Evolutionary conservation across 1,140 invertebrate species (phyloP).

Genomic region (Coenobita brevimanus): DNA sequence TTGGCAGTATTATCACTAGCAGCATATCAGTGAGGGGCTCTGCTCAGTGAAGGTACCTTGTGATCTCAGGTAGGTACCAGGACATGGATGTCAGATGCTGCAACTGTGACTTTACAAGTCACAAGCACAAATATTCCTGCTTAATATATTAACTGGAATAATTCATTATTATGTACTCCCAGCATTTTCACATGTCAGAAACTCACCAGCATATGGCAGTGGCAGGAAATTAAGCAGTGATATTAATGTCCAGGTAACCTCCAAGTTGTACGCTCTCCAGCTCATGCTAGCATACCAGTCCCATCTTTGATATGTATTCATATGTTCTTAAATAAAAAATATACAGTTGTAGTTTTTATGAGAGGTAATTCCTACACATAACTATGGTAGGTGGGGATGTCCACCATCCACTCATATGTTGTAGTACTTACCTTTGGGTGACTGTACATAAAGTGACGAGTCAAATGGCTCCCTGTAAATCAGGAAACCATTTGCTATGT

Average conservation of each 20-base stretch:
- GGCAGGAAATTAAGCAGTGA: not conserved
- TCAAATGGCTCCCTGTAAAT: too few relatives aligned
- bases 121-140: too few relatives aligned
- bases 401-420: too few relatives aligned
- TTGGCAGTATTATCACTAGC: conserved; percentile 65
- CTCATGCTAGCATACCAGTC: conserved; percentile 64
- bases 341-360: conserved; percentile 43
- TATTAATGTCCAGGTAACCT: conserved; percentile 28
- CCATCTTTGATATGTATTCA: conserved; percentile 67
- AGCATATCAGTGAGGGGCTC: conserved; percentile 64
- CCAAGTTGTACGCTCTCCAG: conserved; percentile 63
- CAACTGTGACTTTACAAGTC: too few relatives aligned
- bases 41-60: conserved; percentile 64
- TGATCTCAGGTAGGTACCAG: conserved; percentile 55
- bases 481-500: too few relatives aligned
- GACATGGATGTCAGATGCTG: conserved; percentile 35
- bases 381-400: too few relatives aligned
- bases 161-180: too few relatives aligned
- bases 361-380: too few relatives aligned
- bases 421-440: too few relatives aligned
- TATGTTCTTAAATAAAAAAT: conserved; percentile 68
- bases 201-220: not conserved
- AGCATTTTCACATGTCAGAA: not conserved
- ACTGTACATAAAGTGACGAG: too few relatives aligned
- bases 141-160: too few relatives aligned